Evolutionary conservation across 2,888 invertebrate genomes (phyloP).

Genomic region (Diadromus collaris): DNA sequence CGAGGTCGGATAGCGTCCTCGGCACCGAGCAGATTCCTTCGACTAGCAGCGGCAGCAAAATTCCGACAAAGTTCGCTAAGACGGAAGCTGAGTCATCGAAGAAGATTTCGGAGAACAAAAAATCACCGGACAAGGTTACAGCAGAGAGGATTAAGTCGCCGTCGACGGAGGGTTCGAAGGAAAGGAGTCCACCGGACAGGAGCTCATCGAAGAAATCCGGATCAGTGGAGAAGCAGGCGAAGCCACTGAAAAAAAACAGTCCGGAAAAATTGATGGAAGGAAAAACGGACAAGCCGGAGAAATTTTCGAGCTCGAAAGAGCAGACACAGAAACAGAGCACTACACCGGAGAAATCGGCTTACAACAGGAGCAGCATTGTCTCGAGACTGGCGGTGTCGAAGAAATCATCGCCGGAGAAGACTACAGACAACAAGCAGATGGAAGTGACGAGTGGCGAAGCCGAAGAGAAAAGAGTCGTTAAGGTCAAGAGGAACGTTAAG

Average conservation of each 20-base stretch:
- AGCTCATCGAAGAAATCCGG: constrained; percentile 26
- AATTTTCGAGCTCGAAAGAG: constrained; percentile 54
- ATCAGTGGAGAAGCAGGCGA: constrained; percentile 58
- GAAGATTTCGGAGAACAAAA: constrained; percentile 62
- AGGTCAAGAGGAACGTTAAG: constrained; percentile 67
- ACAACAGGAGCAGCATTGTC: constrained; percentile 64
- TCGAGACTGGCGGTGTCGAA: constrained; percentile 47
- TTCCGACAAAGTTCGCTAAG: constrained; percentile 74
- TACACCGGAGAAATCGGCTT: constrained; percentile 67
- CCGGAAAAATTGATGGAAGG: constrained; percentile 72
- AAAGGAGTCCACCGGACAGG: constrained; percentile 54
- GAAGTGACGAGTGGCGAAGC: constrained; percentile 59
- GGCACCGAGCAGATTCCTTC: constrained; percentile 53
- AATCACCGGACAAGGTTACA: constrained; percentile 60
- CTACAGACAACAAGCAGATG: constrained; percentile 67
- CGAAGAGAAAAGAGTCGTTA: constrained; percentile 67
- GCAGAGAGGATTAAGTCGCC: constrained; percentile 66
- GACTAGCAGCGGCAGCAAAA: constrained; percentile 73
- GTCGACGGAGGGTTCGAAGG: constrained; percentile 67
- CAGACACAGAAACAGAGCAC: constrained; percentile 62
- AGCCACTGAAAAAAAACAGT: constrained; percentile 69
- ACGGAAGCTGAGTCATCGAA: constrained; percentile 65
- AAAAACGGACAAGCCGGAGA: constrained; percentile 77
- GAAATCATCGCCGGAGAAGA: constrained; percentile 68
- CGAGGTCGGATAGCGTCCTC: constrained; percentile 68